These are phyloP conservation scores for Peromyscus leucopus DNA, from an alignment of 2,113 vertebrate genomes.

Conservation along the genomic window DNA sequence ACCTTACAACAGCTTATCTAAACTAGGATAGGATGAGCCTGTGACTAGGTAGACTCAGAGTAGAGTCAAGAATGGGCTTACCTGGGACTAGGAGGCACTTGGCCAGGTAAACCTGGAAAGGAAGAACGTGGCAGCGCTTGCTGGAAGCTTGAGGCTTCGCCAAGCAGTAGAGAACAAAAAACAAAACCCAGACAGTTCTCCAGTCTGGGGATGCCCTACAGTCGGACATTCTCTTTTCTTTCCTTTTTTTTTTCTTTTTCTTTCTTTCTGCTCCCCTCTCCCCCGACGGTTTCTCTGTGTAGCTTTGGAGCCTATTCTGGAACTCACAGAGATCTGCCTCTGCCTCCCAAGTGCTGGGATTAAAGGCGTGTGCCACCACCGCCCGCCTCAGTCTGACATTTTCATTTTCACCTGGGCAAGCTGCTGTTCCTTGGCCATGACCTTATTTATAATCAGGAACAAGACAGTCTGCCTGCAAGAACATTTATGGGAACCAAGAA, in stretches of 20 bases:
- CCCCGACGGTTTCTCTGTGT: no score
- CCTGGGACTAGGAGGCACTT: no score
- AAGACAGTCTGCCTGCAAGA: neutral
- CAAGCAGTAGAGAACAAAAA: neutral
- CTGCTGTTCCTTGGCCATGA: fast-evolving
- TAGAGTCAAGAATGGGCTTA: neutral
- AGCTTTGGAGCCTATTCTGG: no score
- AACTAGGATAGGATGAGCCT: neutral
- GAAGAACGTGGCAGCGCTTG: no score
- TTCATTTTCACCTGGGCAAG: fast-evolving
- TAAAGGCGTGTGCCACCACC: no score
- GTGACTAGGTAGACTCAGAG: fast-evolving
- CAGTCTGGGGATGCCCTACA: neutral
- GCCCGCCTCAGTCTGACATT: fast-evolving
- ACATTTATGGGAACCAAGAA: neutral
- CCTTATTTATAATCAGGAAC: neutral
- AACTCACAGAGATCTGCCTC: no score
- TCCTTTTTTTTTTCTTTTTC: no score
- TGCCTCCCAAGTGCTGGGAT: no score
- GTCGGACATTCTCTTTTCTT: no score
- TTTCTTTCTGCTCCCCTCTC: fast-evolving
- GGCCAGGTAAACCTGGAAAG: neutral
- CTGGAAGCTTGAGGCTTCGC: neutral
- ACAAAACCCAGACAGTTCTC: neutral
- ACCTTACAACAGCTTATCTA: neutral